Evolutionary conservation across 2,797 vertebrate genomes (phyloP).

Genomic region (Carcharodon carcharias): DNA sequence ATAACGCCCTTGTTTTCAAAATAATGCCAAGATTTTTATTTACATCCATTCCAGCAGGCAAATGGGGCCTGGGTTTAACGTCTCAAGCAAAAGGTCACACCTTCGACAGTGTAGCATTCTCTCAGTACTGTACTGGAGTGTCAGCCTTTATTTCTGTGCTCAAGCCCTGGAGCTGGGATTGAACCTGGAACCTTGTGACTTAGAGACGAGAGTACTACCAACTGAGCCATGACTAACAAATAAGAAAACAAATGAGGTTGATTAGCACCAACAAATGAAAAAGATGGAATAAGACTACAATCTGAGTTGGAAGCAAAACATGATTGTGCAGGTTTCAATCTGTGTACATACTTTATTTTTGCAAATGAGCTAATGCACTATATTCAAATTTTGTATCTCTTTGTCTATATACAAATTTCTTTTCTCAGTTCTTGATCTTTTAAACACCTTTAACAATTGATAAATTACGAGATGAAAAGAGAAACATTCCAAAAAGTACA

Average conservation of each 20-base stretch:
- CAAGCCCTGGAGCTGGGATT: not conserved
- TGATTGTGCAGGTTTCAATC: constrained; percentile 9
- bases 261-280: not conserved
- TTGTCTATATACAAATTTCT: not conserved
- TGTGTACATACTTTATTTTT: not conserved
- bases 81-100: not conserved
- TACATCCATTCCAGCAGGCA: no score
- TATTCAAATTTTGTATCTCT: not conserved
- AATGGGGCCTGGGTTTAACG: not conserved
- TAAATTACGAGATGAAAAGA: not conserved
- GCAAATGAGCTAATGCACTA: not conserved
- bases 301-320: not conserved
- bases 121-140: not conserved
- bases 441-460: not conserved
- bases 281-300: not conserved
- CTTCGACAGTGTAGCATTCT: not conserved
- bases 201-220: not conserved
- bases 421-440: not conserved
- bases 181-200: not conserved
- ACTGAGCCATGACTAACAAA: not conserved
- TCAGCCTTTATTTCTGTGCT: not conserved
- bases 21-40: not conserved
- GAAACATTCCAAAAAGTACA: not conserved
- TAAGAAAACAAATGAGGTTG: not conserved
- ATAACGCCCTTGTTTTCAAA: not conserved